Evolutionary conservation across 2,113 vertebrate genomes (phyloP).

Genomic region (Petrocephalus microphthalmus): DNA sequence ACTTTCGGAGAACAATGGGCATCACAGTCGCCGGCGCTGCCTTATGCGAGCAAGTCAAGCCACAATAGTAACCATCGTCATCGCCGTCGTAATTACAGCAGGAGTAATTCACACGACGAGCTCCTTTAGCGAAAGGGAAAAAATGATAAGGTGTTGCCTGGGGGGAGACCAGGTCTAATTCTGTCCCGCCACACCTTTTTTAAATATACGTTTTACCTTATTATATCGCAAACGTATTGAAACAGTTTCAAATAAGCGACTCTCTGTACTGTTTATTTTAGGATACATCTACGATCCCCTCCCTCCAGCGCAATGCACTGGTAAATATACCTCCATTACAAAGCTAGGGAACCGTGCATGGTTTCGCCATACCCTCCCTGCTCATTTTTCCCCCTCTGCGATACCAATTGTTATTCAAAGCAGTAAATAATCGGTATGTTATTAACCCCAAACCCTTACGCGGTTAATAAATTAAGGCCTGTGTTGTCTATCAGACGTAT

Average conservation of each 20-base stretch:
- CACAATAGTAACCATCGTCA: slow-evolving; percentile 9
- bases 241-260: neutral
- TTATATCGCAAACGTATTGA: neutral
- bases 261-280: neutral
- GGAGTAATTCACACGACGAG: slow-evolving; percentile 4
- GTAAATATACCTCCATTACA: neutral
- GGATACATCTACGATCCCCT: neutral
- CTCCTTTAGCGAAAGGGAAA: neutral
- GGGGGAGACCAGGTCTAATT: neutral
- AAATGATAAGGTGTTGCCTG: slow-evolving; percentile 6
- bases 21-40: slow-evolving; percentile 50
- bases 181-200: neutral
- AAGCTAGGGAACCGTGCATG: neutral
- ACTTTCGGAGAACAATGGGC: slow-evolving; percentile 66
- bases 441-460: neutral
- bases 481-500: neutral
- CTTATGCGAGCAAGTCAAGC: slow-evolving; percentile 30
- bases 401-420: neutral
- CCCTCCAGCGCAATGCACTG: neutral
- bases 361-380: neutral
- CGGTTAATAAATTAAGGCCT: neutral
- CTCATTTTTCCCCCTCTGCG: neutral
- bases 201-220: neutral
- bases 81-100: slow-evolving; percentile 15
- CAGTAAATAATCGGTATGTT: neutral